Evolutionary conservation across 1,140 invertebrate genomes (phyloP).

Genomic region (Drosophila virilis): DNA sequence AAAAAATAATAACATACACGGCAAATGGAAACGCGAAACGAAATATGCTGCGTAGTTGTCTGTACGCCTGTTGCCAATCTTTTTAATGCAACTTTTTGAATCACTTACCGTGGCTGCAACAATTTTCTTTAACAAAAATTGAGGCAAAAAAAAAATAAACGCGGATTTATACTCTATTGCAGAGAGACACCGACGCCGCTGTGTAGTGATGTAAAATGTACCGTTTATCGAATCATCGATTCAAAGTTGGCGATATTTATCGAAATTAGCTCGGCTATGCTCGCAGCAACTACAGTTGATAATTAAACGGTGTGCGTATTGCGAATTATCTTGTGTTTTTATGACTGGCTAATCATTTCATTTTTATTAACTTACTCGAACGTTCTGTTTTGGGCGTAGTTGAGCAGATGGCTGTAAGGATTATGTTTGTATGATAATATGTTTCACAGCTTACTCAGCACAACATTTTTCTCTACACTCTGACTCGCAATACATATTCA

Average conservation of each 20-base stretch:
- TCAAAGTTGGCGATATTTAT: not conserved
- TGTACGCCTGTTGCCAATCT: too few species aligned
- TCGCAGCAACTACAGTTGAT: not conserved
- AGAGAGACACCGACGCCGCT: slow-evolving; percentile 35
- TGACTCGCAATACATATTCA: too few species aligned
- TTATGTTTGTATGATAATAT: too few species aligned
- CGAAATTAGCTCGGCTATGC: not conserved
- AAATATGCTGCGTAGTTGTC: not conserved
- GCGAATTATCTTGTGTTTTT: too few species aligned
- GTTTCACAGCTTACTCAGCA: too few species aligned
- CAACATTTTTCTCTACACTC: too few species aligned
- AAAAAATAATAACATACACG: not conserved
- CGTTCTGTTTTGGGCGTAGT: too few species aligned
- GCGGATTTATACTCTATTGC: slow-evolving; percentile 22
- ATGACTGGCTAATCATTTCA: too few species aligned
- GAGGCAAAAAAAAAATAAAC: slow-evolving; percentile 32
- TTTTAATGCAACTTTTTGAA: not conserved
- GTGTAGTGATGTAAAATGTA: slow-evolving; percentile 23
- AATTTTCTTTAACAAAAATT: slow-evolving; percentile 20
- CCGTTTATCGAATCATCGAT: slow-evolving; percentile 5
- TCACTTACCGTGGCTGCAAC: not conserved
- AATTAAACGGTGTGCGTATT: not conserved
- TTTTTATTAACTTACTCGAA: too few species aligned
- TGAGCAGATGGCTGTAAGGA: too few species aligned
- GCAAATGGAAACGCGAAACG: not conserved